Evolutionary conservation across 2,888 invertebrate species (phyloP).

Genomic region (Brachynemurus nebulosus): DNA sequence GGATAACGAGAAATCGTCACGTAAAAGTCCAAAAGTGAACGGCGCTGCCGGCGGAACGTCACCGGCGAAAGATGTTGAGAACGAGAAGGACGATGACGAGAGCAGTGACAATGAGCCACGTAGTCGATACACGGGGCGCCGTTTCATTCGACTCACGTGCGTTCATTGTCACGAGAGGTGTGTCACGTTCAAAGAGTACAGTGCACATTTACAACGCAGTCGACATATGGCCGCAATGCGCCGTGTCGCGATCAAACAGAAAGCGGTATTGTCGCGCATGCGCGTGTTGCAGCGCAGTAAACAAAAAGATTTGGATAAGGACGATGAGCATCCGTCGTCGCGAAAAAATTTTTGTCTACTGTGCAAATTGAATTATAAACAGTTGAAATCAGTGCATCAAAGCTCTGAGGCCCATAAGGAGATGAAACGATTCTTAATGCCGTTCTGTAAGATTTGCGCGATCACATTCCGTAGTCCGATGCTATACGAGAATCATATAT

Average conservation of each 20-base stretch:
- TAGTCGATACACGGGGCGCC: conserved; percentile 29
- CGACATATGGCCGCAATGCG: conserved; percentile 61
- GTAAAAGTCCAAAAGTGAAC: conserved; percentile 21
- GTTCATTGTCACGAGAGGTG: conserved; percentile 65
- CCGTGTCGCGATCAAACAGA: conserved; percentile 57
- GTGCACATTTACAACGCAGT: conserved; percentile 54
- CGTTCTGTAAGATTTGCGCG: conserved; percentile 64
- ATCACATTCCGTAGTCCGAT: conserved; percentile 70
- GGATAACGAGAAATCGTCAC: conserved; percentile 15
- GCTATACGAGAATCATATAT: conserved; percentile 72
- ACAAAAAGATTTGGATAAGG: conserved; percentile 64
- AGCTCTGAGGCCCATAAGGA: conserved; percentile 66
- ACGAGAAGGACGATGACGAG: conserved; percentile 26
- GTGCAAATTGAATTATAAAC: conserved; percentile 32
- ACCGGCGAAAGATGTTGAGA: conserved; percentile 21
- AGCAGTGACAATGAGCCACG: conserved; percentile 24
- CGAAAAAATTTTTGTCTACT: conserved; percentile 31
- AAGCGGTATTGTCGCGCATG: conserved; percentile 60
- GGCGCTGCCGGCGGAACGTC: conserved; percentile 24
- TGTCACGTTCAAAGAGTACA: conserved; percentile 61
- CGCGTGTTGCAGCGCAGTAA: conserved; percentile 65
- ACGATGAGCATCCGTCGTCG: conserved; percentile 38
- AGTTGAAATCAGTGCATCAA: conserved; percentile 57
- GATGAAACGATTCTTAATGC: conserved; percentile 74
- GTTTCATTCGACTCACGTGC: conserved; percentile 58